phyloP scores from a whole-genome alignment of 2,888 invertebrate species.

The Coenonympha glycerion region DNA sequence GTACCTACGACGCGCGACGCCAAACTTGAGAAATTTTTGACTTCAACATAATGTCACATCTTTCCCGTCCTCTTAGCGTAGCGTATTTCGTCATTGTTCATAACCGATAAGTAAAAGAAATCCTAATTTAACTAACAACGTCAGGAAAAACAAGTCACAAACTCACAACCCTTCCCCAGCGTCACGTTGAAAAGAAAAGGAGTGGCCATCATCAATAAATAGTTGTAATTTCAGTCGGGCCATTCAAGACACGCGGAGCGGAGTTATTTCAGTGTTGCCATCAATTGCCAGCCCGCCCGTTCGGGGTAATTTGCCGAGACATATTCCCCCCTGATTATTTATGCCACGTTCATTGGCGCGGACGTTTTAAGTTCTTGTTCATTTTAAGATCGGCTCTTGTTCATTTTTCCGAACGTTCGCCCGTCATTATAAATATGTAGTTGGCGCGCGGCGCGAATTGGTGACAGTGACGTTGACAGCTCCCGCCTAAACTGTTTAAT shows the following conservation, averaged over 20 bases:
- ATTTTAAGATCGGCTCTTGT: slow-evolving; percentile 14
- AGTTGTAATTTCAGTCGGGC: slow-evolving; percentile 14
- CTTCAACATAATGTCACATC: too few relatives aligned
- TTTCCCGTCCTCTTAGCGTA: too few relatives aligned
- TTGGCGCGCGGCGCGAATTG: slow-evolving; percentile 28
- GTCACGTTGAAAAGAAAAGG: not conserved
- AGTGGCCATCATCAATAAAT: slow-evolving; percentile 16
- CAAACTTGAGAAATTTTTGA: too few relatives aligned
- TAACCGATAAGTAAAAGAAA: too few relatives aligned
- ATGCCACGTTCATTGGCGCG: slow-evolving; percentile 55
- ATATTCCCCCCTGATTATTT: slow-evolving; percentile 59
- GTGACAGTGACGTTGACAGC: slow-evolving; percentile 23
- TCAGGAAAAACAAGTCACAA: too few relatives aligned
- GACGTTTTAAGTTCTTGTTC: slow-evolving; percentile 38
- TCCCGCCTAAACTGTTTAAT: slow-evolving; percentile 26
- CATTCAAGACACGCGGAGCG: slow-evolving; percentile 29
- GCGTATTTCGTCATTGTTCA: too few relatives aligned
- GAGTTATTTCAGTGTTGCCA: slow-evolving; percentile 40
- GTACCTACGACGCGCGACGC: too few relatives aligned
- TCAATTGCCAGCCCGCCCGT: slow-evolving; percentile 48
- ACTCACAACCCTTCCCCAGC: slow-evolving; percentile 1
- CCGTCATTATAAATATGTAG: slow-evolving; percentile 17
- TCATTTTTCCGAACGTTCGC: slow-evolving; percentile 19
- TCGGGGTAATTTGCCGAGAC: slow-evolving; percentile 67
- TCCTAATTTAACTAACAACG: too few relatives aligned